These are phyloP conservation scores for Ochropleura plecta DNA, from an alignment of 2,888 invertebrate species.

Conservation along the genomic window DNA sequence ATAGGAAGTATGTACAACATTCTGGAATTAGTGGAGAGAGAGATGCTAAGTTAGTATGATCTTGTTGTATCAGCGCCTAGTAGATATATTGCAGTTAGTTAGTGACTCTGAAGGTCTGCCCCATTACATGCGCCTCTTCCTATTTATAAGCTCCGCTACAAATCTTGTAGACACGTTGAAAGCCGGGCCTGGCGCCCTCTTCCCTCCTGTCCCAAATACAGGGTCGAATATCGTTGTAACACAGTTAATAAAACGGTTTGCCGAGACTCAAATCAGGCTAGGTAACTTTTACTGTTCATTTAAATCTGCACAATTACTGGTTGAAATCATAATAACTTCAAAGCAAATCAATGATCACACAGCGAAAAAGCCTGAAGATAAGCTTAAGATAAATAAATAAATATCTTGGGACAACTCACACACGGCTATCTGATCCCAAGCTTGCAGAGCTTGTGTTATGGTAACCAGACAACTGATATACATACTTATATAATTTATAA, in stretches of 20 bases:
- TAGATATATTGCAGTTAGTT: background rate
- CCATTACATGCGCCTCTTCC: background rate
- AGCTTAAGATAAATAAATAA: no score
- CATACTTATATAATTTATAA: no score
- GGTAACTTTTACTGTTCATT: background rate
- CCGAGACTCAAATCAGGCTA: background rate
- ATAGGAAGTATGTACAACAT: background rate
- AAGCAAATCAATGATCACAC: background rate
- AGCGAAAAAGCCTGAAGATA: background rate
- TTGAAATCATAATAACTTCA: background rate
- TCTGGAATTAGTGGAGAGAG: slow-evolving; percentile 66
- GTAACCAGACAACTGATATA: no score
- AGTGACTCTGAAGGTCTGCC: background rate
- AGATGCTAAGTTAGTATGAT: slow-evolving; percentile 67
- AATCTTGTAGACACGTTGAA: no score
- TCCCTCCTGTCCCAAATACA: no score
- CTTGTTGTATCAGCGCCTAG: slow-evolving; percentile 1
- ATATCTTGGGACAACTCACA: no score
- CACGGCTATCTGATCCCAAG: no score
- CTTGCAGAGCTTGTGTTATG: no score
- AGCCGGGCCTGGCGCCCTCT: no score
- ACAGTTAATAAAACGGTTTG: background rate
- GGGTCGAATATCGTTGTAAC: background rate
- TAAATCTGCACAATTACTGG: background rate
- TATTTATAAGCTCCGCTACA: background rate